These are phyloP conservation scores for Coracias cyanogaster DNA, from an alignment of 2,797 vertebrate genomes.

Conservation along the genomic window DNA sequence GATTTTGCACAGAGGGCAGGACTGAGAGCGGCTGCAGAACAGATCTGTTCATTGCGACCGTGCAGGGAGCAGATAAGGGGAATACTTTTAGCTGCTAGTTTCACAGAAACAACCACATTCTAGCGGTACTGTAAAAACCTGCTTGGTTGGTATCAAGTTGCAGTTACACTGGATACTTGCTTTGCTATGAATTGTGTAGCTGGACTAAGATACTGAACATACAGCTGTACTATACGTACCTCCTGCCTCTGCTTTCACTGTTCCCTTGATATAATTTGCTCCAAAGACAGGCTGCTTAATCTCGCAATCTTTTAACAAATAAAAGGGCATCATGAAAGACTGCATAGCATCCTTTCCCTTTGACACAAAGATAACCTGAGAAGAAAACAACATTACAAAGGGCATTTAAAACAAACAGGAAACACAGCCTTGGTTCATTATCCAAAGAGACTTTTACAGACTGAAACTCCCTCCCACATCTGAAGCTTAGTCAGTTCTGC, in stretches of 20 bases:
- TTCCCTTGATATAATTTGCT: slow-evolving; percentile 95
- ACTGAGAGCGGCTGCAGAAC: background rate
- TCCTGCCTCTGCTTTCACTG: slow-evolving; percentile 89
- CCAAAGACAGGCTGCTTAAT: slow-evolving; percentile 97
- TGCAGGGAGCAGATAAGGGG: background rate
- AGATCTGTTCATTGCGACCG: background rate
- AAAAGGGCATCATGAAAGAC: slow-evolving; percentile 98
- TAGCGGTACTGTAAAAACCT: background rate
- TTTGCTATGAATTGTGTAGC: background rate
- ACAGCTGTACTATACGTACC: slow-evolving; percentile 76
- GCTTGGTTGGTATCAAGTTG: background rate
- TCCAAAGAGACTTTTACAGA: background rate
- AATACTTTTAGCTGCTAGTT: background rate
- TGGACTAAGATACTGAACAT: background rate
- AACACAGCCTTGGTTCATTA: background rate
- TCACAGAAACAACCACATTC: background rate
- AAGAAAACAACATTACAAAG: background rate
- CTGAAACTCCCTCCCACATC: background rate
- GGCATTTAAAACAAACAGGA: background rate
- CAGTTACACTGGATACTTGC: background rate
- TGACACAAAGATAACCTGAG: slow-evolving; percentile 93
- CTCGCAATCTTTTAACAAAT: slow-evolving; percentile 95
- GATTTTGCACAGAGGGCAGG: background rate
- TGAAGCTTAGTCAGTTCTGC: background rate
- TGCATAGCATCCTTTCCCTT: slow-evolving; percentile 91